phyloP scores from a whole-genome alignment of 1,140 invertebrate genomes.

The Ridgeia piscesae region DNA sequence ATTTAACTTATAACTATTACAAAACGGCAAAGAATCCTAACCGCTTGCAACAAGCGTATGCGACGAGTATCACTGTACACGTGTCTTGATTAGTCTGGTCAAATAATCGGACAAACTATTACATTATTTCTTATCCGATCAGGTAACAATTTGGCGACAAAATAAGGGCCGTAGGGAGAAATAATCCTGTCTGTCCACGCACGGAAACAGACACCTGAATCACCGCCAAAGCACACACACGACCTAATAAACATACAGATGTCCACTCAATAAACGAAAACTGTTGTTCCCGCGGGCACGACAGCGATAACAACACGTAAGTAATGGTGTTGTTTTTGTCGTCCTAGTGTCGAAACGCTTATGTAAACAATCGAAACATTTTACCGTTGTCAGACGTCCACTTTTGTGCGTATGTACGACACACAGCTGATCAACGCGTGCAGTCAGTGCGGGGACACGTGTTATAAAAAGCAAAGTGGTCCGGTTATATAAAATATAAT shows the following conservation, averaged over 20 bases:
- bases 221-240: background rate
- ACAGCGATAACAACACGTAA: background rate
- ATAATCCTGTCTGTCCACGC: background rate
- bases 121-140: no score
- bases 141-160: no score
- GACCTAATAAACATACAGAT: background rate
- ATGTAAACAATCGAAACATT: background rate
- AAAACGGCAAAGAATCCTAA: no score
- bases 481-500: no score
- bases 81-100: no score
- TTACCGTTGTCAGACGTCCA: background rate
- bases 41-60: no score
- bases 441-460: background rate
- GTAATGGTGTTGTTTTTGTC: background rate
- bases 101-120: no score
- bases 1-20: no score
- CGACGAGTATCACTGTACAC: no score
- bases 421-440: background rate
- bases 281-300: background rate
- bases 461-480: background rate
- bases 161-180: background rate
- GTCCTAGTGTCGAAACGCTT: background rate
- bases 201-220: background rate
- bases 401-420: background rate
- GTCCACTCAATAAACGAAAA: background rate